phyloP scores from a whole-genome alignment of 2,888 invertebrate genomes.

The Allacma fusca region DNA sequence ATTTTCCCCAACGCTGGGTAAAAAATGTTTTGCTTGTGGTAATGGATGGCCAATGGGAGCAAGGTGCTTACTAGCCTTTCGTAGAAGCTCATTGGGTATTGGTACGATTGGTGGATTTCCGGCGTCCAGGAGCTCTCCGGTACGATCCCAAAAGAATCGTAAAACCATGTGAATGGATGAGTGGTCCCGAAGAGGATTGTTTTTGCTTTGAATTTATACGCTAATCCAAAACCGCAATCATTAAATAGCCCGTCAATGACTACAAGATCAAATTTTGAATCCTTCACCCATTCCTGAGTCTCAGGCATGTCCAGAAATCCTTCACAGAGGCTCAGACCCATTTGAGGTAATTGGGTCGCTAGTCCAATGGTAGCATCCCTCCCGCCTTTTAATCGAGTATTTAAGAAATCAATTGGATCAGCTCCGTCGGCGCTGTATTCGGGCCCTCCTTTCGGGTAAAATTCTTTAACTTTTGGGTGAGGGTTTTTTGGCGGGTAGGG shows the following conservation, averaged over 20 bases:
- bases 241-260: constrained; percentile 54
- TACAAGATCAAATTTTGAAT: constrained; percentile 51
- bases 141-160: constrained; percentile 46
- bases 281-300: constrained; percentile 46
- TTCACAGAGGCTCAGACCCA: constrained; percentile 46
- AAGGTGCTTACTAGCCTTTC: constrained; percentile 43
- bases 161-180: constrained; percentile 45
- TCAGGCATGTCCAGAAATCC: constrained; percentile 38
- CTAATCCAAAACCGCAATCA: constrained; percentile 54
- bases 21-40: constrained; percentile 22
- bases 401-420: constrained; percentile 18
- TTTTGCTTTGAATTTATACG: constrained; percentile 49
- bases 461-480: constrained; percentile 47
- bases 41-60: constrained; percentile 31
- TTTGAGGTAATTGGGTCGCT: constrained; percentile 8
- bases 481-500: constrained; percentile 48
- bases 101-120: constrained; percentile 44
- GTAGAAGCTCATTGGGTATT: constrained; percentile 48
- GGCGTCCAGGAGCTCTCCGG: constrained; percentile 42
- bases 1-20: constrained; percentile 48
- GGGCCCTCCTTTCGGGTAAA: constrained; percentile 32
- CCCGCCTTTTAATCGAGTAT: constrained; percentile 19
- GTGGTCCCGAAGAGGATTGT: constrained; percentile 49
- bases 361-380: neutral
- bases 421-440: neutral